phyloP scores from a whole-genome alignment of 2,797 vertebrate species.

The Ceryle rudis region DNA sequence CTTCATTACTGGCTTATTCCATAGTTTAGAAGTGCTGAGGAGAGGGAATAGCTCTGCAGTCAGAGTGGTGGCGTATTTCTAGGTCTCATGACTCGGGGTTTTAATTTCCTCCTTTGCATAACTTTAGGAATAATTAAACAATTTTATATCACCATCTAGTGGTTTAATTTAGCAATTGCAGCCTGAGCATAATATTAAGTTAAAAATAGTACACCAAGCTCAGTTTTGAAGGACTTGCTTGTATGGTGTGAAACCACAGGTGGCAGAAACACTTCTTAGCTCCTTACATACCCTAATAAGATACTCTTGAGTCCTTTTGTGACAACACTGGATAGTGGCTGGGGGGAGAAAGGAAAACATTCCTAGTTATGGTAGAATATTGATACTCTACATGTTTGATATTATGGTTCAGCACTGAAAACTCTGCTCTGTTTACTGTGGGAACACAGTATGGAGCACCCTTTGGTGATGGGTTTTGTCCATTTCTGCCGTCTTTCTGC shows the following conservation, averaged over 20 bases:
- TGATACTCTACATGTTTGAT: background rate
- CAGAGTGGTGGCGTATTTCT: background rate
- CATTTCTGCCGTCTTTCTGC: background rate
- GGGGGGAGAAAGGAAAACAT: background rate
- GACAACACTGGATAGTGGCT: background rate
- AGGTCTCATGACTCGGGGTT: no score
- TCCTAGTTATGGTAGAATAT: background rate
- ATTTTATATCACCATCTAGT: background rate
- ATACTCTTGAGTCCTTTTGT: background rate
- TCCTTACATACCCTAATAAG: background rate
- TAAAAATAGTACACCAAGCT: rapidly evolving
- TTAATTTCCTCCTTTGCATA: no score
- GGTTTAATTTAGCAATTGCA: background rate
- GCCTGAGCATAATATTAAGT: rapidly evolving
- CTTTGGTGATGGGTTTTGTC: background rate
- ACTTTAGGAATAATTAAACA: background rate
- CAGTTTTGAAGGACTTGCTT: background rate
- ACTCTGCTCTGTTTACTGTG: background rate
- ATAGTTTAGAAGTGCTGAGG: background rate
- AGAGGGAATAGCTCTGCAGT: background rate
- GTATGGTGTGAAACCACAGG: background rate
- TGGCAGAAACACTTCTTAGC: background rate
- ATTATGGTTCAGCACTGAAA: background rate
- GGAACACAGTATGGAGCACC: background rate
- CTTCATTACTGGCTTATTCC: rapidly evolving